Percentiles rank a stretch among this genome's conserved stretches.
Conservation (phyloP, 2,888 invertebrate species). For the Hyles lineata region DNA sequence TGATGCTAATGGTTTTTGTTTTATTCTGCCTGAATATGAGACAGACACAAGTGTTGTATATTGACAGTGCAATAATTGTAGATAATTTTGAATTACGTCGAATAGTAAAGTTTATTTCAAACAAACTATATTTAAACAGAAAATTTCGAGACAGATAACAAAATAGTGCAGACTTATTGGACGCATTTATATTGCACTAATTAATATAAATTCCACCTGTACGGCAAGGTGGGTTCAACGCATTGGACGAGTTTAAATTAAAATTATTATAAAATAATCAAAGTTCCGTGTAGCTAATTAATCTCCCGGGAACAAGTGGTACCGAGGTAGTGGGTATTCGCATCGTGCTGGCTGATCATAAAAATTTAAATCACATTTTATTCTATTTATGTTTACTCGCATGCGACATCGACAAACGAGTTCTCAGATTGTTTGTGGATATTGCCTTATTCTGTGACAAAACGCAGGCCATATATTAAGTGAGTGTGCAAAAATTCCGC, state of each 20-base stretch:
- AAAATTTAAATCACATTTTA: conserved; percentile 60
- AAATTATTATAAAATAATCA: conserved; percentile 24
- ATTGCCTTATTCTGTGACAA: conserved; percentile 72
- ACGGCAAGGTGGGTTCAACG: background rate
- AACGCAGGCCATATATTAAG: conserved; percentile 67
- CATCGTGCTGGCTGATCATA: conserved; percentile 56
- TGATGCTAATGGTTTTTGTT: no score
- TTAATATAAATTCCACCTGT: background rate
- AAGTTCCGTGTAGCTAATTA: conserved; percentile 37
- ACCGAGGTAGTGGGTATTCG: conserved; percentile 44
- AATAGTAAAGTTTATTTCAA: background rate
- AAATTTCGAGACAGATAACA: background rate
- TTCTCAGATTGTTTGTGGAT: conserved; percentile 69
- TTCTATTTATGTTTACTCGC: conserved; percentile 56
- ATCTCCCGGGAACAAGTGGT: conserved; percentile 51
- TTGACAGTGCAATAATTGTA: no score
- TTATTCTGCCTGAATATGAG: no score
- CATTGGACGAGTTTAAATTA: background rate
- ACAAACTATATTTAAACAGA: background rate
- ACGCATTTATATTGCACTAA: background rate
- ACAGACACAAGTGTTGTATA: no score
- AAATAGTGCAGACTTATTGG: conserved; percentile 3
- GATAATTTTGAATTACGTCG: no score
- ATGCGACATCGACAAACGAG: conserved; percentile 67
- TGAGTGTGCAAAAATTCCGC: conserved; percentile 74